Conservation (phyloP, 2,888 invertebrate species). For the Ochropacha duplaris region DNA sequence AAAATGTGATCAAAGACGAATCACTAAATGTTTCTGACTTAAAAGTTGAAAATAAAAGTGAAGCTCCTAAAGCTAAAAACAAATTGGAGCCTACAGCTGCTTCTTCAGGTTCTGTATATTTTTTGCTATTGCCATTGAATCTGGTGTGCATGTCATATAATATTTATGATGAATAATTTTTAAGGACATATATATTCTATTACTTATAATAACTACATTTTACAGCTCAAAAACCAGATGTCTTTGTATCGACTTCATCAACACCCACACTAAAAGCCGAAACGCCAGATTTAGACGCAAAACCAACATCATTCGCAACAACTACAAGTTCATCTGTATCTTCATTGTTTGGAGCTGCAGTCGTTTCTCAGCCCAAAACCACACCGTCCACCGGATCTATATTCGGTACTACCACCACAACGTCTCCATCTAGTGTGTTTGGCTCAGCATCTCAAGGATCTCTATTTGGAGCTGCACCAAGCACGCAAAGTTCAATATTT, state of each 20-base stretch:
- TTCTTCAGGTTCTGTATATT: slow-evolving; percentile 39
- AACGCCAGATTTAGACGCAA: slow-evolving; percentile 24
- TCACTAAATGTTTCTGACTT: slow-evolving; percentile 21
- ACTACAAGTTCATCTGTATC: slow-evolving; percentile 31
- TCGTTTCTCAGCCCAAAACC: slow-evolving; percentile 33
- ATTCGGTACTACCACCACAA: slow-evolving; percentile 27
- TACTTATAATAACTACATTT: slow-evolving; percentile 7
- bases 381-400: slow-evolving; percentile 28
- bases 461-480: slow-evolving; percentile 29
- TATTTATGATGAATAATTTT: too few relatives aligned
- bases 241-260: slow-evolving; percentile 18
- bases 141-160: too few relatives aligned
- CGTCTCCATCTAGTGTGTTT: slow-evolving; percentile 26
- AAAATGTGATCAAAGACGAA: slow-evolving; percentile 32
- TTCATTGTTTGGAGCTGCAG: slow-evolving; percentile 51
- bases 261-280: slow-evolving; percentile 19
- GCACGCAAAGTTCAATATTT: slow-evolving; percentile 12
- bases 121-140: slow-evolving; percentile 38
- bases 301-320: slow-evolving; percentile 22
- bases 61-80: slow-evolving; percentile 22
- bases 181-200: slow-evolving; percentile 1
- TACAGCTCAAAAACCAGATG: slow-evolving; percentile 39
- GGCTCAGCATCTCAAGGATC: slow-evolving; percentile 27
- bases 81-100: slow-evolving; percentile 23
- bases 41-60: not conserved